A percentile compares a stretch with the other conserved stretches of the same genome.
These are phyloP conservation scores for Dolichopus griseipennis DNA, from an alignment of 2,888 invertebrate species.

Conservation along the genomic window DNA sequence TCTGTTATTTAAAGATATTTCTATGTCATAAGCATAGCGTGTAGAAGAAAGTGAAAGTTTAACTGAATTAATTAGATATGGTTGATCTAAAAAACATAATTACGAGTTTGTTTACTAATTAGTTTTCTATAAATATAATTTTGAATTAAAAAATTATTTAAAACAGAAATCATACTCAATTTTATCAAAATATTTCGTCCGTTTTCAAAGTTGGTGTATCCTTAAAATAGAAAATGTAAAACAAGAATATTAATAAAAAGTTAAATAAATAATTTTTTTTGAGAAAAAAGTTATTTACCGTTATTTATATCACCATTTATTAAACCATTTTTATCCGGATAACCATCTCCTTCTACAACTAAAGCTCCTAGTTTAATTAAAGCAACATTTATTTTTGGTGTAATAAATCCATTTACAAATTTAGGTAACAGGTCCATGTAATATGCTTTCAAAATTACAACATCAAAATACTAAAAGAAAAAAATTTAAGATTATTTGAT, in stretches of 20 bases:
- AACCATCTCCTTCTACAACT: slow-evolving; percentile 79
- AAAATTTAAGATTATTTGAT: neutral
- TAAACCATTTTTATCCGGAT: slow-evolving; percentile 85
- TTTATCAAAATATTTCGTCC: slow-evolving; percentile 86
- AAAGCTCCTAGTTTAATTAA: slow-evolving; percentile 81
- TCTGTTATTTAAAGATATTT: slow-evolving; percentile 79
- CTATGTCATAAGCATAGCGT: slow-evolving; percentile 94
- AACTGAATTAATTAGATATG: slow-evolving; percentile 84
- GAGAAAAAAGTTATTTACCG: neutral
- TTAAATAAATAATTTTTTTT: neutral
- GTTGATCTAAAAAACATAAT: slow-evolving; percentile 55
- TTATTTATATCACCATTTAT: slow-evolving; percentile 66
- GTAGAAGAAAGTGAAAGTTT: slow-evolving; percentile 84
- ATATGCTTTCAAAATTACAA: slow-evolving; percentile 84
- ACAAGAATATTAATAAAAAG: too few species aligned
- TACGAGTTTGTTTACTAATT: too few species aligned
- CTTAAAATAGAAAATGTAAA: neutral
- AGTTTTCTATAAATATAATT: too few species aligned
- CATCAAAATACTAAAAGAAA: slow-evolving; percentile 66
- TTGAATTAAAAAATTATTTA: neutral
- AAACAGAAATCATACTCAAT: slow-evolving; percentile 50
- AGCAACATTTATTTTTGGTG: slow-evolving; percentile 85
- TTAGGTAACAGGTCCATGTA: slow-evolving; percentile 66
- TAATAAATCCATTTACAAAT: slow-evolving; percentile 66
- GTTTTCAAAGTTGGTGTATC: slow-evolving; percentile 94